These are phyloP conservation scores for Scomberomorus guttatus DNA, from an alignment of 2,797 vertebrate genomes.

Conservation along the genomic window DNA sequence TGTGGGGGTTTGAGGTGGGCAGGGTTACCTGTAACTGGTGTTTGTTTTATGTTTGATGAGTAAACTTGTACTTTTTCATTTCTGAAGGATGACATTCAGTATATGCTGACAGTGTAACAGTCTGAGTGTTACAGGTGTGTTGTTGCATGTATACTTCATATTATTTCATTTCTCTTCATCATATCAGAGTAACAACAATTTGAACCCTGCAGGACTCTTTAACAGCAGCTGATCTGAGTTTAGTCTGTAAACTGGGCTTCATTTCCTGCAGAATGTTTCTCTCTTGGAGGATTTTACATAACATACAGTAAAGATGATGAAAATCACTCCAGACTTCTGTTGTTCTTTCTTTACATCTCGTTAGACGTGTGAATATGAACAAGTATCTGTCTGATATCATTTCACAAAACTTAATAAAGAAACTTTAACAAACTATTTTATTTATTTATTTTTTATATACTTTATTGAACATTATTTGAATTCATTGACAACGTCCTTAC, in stretches of 20 bases:
- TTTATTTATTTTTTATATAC: too few species aligned
- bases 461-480: too few species aligned
- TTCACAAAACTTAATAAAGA: too few species aligned
- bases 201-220: slow-evolving; percentile 11
- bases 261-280: slow-evolving; percentile 13
- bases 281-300: slow-evolving; percentile 18
- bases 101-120: slow-evolving; percentile 27
- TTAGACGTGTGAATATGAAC: too few species aligned
- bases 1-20: slow-evolving; percentile 5
- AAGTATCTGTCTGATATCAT: too few species aligned
- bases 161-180: slow-evolving; percentile 64
- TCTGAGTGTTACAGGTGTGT: slow-evolving; percentile 24
- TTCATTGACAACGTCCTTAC: too few species aligned
- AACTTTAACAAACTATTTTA: too few species aligned
- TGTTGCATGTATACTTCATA: slow-evolving; percentile 58
- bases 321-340: slow-evolving; percentile 10
- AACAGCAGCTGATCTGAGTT: slow-evolving; percentile 13
- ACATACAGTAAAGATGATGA: slow-evolving; percentile 48
- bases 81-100: slow-evolving; percentile 34
- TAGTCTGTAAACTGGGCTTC: not conserved
- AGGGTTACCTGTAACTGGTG: slow-evolving; percentile 52
- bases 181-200: slow-evolving; percentile 19
- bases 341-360: slow-evolving; percentile 6
- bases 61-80: slow-evolving; percentile 64
- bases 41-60: slow-evolving; percentile 74